A percentile compares a stretch with the other conserved stretches of the same genome.
Conservation (phyloP, 2,888 invertebrate species). For the Lithosia quadra region DNA sequence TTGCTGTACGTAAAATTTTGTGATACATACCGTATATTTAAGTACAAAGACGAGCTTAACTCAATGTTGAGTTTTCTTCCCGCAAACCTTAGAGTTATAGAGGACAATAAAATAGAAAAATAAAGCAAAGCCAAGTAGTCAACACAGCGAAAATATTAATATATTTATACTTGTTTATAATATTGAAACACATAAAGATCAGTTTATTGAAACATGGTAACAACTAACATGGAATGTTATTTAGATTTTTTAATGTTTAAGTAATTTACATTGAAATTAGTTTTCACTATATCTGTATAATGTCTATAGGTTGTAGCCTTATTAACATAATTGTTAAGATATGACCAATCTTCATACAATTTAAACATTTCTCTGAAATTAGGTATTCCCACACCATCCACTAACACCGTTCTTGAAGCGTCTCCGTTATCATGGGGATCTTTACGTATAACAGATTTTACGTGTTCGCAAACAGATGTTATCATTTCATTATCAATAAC, state of each 20-base stretch:
- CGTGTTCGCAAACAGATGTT: neutral
- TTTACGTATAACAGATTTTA: neutral
- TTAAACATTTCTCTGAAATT: neutral
- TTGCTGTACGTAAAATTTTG: too few relatives aligned
- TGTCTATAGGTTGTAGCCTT: conserved; percentile 2
- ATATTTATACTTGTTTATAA: too few relatives aligned
- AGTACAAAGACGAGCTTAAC: too few relatives aligned
- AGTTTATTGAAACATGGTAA: too few relatives aligned
- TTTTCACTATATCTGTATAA: neutral
- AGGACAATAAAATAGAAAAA: too few relatives aligned
- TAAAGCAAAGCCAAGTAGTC: too few relatives aligned
- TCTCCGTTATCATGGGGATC: neutral
- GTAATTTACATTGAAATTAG: neutral
- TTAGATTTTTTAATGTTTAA: neutral
- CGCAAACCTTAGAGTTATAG: too few relatives aligned
- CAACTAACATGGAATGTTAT: neutral
- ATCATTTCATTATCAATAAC: neutral
- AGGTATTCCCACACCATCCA: neutral
- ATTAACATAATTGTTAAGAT: conserved; percentile 4
- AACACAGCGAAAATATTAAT: too few relatives aligned
- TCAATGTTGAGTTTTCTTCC: too few relatives aligned
- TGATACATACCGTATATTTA: too few relatives aligned
- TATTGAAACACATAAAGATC: too few relatives aligned
- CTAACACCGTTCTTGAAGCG: neutral
- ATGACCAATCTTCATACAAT: neutral